Percentiles rank a stretch among this genome's conserved stretches.
These are phyloP conservation scores for Anaspis maculata DNA, from an alignment of 2,888 invertebrate species.

Conservation along the genomic window DNA sequence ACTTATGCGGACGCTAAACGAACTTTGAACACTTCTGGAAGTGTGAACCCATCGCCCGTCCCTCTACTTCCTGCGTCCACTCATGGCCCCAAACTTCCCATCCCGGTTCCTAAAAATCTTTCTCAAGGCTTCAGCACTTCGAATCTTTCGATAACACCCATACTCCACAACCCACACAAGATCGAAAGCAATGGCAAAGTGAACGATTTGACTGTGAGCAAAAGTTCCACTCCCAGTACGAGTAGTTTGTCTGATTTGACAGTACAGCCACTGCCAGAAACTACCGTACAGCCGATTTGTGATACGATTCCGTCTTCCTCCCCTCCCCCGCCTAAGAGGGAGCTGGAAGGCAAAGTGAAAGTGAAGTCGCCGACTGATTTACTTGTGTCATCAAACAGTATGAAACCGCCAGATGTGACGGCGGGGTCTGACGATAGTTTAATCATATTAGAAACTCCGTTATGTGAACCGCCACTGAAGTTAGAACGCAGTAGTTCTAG, in stretches of 20 bases:
- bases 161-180: conserved; percentile 6
- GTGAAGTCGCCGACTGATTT: conserved; percentile 11
- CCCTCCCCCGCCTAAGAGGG: conserved; percentile 7
- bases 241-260: too few species aligned
- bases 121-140: conserved; percentile 12
- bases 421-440: conserved; percentile 9
- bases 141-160: conserved; percentile 15
- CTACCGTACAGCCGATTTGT: conserved; percentile 12
- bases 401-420: conserved; percentile 2
- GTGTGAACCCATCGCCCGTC: conserved; percentile 1
- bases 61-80: background rate
- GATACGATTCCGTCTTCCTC: conserved; percentile 8
- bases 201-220: conserved; percentile 3
- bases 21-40: conserved; percentile 3
- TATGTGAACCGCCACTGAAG: conserved; percentile 6
- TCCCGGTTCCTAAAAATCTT: conserved; percentile 6
- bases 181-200: conserved; percentile 6
- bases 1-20: conserved; percentile 11
- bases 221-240: background rate
- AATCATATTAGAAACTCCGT: conserved; percentile 7
- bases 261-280: conserved; percentile 13
- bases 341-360: conserved; percentile 10
- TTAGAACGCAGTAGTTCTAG: too few species aligned
- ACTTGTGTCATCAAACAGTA: conserved; percentile 8
- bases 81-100: background rate